These are phyloP conservation scores for Melanostigma gelatinosum DNA, from an alignment of 2,113 vertebrate genomes.

Conservation along the genomic window DNA sequence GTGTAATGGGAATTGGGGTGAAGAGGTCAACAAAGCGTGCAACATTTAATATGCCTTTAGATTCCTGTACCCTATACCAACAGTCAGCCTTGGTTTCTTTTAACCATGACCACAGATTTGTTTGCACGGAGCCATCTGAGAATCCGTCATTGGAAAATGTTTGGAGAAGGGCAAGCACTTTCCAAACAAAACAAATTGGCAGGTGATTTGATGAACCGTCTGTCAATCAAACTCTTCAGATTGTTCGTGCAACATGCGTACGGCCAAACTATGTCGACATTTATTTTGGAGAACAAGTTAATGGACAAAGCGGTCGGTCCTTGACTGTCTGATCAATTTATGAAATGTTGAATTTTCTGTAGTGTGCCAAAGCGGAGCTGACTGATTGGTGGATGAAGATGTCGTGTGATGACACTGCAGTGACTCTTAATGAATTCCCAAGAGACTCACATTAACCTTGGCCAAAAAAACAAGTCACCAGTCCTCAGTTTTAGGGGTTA, in stretches of 20 bases:
- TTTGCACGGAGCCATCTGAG: background rate
- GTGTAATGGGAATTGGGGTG: background rate
- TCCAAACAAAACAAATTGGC: background rate
- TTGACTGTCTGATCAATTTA: background rate
- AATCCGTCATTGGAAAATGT: background rate
- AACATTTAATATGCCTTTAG: background rate
- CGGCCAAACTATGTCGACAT: too few relatives aligned
- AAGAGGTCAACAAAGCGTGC: conserved; percentile 1
- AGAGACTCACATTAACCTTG: background rate
- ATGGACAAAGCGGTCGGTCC: background rate
- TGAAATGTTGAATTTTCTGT: background rate
- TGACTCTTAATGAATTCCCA: too few relatives aligned
- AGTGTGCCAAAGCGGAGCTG: too few relatives aligned
- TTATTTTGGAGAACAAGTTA: too few relatives aligned
- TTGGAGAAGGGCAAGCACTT: background rate
- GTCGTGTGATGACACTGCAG: background rate
- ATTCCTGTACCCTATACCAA: background rate
- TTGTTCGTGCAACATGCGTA: too few relatives aligned
- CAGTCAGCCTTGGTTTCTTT: background rate
- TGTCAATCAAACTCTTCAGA: background rate
- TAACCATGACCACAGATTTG: background rate
- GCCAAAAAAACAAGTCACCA: too few relatives aligned
- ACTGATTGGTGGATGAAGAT: background rate
- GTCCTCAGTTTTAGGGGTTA: background rate
- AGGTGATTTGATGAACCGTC: background rate